Base-by-base conservation (phyloP, 2,888 invertebrate species). In the Ashinkailepas kermadecensis region DNA sequence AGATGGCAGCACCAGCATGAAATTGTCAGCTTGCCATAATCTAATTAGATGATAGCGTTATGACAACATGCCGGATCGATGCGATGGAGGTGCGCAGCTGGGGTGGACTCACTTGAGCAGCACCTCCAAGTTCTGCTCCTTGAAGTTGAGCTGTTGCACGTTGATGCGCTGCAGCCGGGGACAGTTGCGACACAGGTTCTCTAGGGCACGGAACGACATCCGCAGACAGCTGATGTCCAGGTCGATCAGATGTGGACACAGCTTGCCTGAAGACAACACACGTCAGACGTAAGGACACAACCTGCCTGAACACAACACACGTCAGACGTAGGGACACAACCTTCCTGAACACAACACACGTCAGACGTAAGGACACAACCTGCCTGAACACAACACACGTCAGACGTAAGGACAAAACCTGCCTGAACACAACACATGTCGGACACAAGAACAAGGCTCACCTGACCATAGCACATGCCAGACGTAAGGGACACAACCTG, bases 131-230 rank as follows among this genome's bases (percentile, higher is more conserved):
- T 58, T 78, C 78, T 78, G 78, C 11, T 78, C 78, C n/a, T 25
- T n/a, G 78, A 78, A 78, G 78, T 78, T 58, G 78, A 78, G 56
- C 58, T 58, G 78, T 23, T 57, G 78, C 23, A 78, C 78, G 58
- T 25, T 78, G 78, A 78, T 78, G 11, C 58, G 78, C 78, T 78
- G 78, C 9, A 78, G 78, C 6, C 78, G 78, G 57, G 78, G 78
- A 58, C 78, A 78, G 58, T 78, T 78, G n/a, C 78, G 78, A 25
- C 78, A 78, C 57, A 78, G 78, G 58, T 78, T 78, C 78, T 78
- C 78, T 58, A 78, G 58, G 6, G 56, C 56, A 0, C 78, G 78
- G 58, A 58, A 78, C 58, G 78, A 78, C 78, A 78, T 78, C n/a
- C 78, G 18, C 58, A 78, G 58, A 15, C 57, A 78, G 78, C 78